A percentile compares a stretch with the other conserved stretches of the same genome.
Evolutionary conservation across 2,797 vertebrate genomes (phyloP).

Genomic region (Cirrhinus mrigala): DNA sequence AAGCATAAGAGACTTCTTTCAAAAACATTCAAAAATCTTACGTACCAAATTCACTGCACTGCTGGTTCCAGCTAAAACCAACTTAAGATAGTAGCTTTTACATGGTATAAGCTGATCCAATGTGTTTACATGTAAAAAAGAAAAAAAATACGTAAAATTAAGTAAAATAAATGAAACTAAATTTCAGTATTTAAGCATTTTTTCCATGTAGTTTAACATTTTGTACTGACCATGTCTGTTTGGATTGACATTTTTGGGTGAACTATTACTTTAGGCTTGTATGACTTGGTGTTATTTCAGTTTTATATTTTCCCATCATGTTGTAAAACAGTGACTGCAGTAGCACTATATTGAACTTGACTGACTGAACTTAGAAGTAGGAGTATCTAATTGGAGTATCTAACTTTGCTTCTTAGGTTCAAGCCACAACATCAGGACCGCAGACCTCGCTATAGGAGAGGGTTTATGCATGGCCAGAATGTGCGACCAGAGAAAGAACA

Average conservation of each 20-base stretch:
- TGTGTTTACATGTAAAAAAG: background rate
- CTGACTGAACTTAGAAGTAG: background rate
- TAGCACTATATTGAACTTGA: background rate
- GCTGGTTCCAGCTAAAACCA: background rate
- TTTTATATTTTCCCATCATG: background rate
- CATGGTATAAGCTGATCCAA: background rate
- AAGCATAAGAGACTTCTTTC: too few species aligned
- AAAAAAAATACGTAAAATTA: background rate
- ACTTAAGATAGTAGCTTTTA: too few species aligned
- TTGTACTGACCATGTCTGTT: background rate
- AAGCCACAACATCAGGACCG: slow-evolving; percentile 81
- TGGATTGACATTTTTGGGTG: background rate
- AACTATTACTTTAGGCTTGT: background rate
- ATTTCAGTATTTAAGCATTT: background rate
- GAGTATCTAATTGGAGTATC: background rate
- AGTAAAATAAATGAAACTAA: background rate
- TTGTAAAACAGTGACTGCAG: background rate
- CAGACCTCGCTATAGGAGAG: slow-evolving; percentile 81
- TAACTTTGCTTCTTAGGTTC: slow-evolving; percentile 76
- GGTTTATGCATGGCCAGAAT: slow-evolving; percentile 89
- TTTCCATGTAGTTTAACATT: background rate
- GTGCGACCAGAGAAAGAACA: slow-evolving; percentile 88
- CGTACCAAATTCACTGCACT: background rate
- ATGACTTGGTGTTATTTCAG: background rate
- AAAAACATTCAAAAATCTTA: too few species aligned